Percentiles rank a stretch among this genome's conserved stretches.
Conservation (phyloP, 2,797 vertebrate genomes). For the Neosilurus hyrtlii region DNA sequence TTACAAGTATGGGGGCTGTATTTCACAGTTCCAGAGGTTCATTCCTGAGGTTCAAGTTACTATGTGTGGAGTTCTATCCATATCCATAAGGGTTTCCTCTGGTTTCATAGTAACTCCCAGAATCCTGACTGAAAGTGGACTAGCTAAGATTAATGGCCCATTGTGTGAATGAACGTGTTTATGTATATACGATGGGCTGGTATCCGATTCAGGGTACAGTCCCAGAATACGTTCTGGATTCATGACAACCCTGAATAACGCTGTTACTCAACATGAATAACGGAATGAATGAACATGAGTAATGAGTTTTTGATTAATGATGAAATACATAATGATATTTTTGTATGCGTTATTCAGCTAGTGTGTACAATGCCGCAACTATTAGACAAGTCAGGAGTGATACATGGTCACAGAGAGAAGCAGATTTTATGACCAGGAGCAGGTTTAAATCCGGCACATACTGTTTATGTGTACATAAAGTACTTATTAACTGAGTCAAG, state of each 20-base stretch:
- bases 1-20: neutral
- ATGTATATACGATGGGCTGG: neutral
- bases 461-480: neutral
- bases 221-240: neutral
- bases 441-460: conserved; percentile 17
- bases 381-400: conserved; percentile 23
- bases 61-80: neutral
- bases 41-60: conserved; percentile 9
- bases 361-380: neutral
- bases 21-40: neutral
- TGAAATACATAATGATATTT: neutral
- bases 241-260: neutral
- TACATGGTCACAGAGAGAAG: conserved; percentile 14
- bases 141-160: neutral
- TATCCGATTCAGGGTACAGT: neutral
- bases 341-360: neutral
- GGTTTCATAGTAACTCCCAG: neutral
- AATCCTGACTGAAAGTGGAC: neutral
- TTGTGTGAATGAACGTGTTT: neutral
- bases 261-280: neutral
- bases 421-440: conserved; percentile 21
- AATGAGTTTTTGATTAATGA: neutral
- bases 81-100: neutral
- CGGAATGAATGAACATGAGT: neutral
- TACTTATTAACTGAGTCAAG: no score